Percentiles rank a stretch among this genome's conserved stretches.
Conservation (phyloP, 2,113 vertebrate genomes). For the Kryptolebias marmoratus region DNA sequence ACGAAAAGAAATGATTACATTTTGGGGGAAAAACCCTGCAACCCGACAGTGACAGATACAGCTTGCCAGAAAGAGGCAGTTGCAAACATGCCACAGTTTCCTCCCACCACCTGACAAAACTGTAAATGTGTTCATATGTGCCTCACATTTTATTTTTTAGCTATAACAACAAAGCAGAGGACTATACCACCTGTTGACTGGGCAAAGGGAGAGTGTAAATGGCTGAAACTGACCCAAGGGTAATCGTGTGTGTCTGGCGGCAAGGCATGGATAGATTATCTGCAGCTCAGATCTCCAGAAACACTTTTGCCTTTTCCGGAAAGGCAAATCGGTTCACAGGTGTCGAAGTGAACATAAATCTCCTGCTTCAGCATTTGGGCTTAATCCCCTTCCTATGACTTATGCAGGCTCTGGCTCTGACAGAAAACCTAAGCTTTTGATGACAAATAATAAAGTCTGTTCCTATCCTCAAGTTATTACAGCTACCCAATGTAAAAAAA, state of each 20-base stretch:
- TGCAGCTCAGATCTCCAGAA: slow-evolving; percentile 61
- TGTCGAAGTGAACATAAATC: slow-evolving; percentile 72
- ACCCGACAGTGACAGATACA: slow-evolving; percentile 48
- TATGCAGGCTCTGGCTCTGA: slow-evolving; percentile 8
- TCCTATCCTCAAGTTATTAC: slow-evolving; percentile 14
- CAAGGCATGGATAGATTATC: slow-evolving; percentile 55
- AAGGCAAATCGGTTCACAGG: slow-evolving; percentile 45
- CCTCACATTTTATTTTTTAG: slow-evolving; percentile 37
- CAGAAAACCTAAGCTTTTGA: slow-evolving; percentile 31
- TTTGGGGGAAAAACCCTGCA: slow-evolving; percentile 67
- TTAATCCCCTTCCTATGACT: slow-evolving; percentile 53
- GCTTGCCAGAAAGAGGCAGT: slow-evolving; percentile 60
- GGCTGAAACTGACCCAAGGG: slow-evolving; percentile 55
- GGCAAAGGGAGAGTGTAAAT: slow-evolving; percentile 37
- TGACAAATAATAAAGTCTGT: slow-evolving; percentile 18
- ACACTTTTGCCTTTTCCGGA: slow-evolving; percentile 51
- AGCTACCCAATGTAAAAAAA: slow-evolving; percentile 40
- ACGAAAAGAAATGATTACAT: slow-evolving; percentile 55
- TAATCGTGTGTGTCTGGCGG: slow-evolving; percentile 41
- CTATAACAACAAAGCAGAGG: slow-evolving; percentile 46
- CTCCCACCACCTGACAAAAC: slow-evolving; percentile 44
- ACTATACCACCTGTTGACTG: slow-evolving; percentile 63
- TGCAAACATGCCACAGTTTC: slow-evolving; percentile 59
- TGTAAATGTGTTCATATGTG: slow-evolving; percentile 62
- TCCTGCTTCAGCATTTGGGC: slow-evolving; percentile 44